Percentiles rank a stretch among this genome's conserved stretches.
These are phyloP conservation scores for Eulacestoma nigropectus DNA, from an alignment of 2,113 vertebrate genomes.

Conservation along the genomic window DNA sequence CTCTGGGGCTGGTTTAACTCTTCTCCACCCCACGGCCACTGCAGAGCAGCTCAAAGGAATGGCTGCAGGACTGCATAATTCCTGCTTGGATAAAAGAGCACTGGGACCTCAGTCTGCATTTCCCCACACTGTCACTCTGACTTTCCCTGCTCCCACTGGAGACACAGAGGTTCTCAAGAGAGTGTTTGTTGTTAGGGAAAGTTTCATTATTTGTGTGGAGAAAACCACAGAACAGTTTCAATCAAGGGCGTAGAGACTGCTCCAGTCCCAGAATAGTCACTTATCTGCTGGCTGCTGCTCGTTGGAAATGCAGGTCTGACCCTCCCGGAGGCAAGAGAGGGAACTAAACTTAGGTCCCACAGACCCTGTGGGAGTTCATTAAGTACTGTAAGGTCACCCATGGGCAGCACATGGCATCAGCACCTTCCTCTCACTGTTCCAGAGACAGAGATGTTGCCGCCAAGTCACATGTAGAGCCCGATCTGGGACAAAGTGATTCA, in stretches of 20 bases:
- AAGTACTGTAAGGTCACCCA: not conserved
- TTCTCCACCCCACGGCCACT: not conserved
- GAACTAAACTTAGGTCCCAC: not conserved
- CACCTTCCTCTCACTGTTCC: not conserved
- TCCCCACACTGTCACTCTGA: not conserved
- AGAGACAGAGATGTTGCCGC: not conserved
- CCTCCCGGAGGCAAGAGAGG: not conserved
- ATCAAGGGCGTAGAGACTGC: fast-evolving
- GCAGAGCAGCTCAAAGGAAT: not conserved
- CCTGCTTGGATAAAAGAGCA: not conserved
- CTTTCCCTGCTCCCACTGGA: not conserved
- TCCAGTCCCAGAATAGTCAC: not conserved
- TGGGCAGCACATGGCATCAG: fast-evolving
- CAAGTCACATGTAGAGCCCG: fast-evolving
- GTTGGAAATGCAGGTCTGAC: not conserved
- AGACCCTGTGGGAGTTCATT: fast-evolving
- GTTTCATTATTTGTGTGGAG: not conserved
- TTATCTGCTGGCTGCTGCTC: not conserved
- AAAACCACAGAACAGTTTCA: not conserved
- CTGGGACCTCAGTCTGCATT: not conserved
- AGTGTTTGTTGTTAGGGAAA: not conserved
- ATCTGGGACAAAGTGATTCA: fast-evolving
- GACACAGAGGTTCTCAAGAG: fast-evolving
- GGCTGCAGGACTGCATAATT: fast-evolving
- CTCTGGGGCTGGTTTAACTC: not conserved